Base-by-base conservation (phyloP, 2,888 invertebrate genomes). In the Lepidocyrtoides sp. region DNA sequence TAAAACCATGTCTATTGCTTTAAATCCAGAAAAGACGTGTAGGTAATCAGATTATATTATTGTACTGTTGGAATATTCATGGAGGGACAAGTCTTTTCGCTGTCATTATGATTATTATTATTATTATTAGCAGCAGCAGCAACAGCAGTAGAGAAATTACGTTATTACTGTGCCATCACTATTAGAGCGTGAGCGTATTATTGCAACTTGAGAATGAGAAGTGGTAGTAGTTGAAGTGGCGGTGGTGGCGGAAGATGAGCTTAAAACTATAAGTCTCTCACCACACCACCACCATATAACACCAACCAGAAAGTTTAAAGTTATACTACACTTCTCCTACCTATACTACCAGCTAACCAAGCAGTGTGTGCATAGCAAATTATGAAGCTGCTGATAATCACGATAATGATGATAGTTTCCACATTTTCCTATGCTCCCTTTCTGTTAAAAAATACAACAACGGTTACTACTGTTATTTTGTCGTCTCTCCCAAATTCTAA, bases 371-470 rank as follows among this genome's bases (percentile, higher is more conserved):
- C 54, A 36, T 77, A 85, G 89, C 91, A 91, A 87, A 92, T 92
- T 90, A 90, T 90, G 89, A 91, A 87, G 91, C 81, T 84, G 91
- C 89, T 92, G 91, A 92, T 92, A 88, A 91, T 91, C 88, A 88
- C 85, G 91, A 92, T 92, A 89, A 92, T 92, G 92, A 92, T 89
- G 63, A 90, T 89, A 89, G 89, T 89, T 89, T 89, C 89, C 84
- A 84, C 83, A 77, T 84, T 89, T 84, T 84, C 79, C 63, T 82
- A n/a, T n/a, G n/a, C 54, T 17, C 72, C 48, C 32, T 88, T 23
- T 51, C 26, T 51, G 14, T 14, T 29, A 7, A 5, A 36, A 36
- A 14, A 29, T 14, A n/a, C 14, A 14, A 23, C 29, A 26, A 75
- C 79, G 12, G 79, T 77, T 72, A 17, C 2, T 72, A 29, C 36